Conservation (phyloP, 2,113 vertebrate genomes). For the Oostethus manadensis region DNA sequence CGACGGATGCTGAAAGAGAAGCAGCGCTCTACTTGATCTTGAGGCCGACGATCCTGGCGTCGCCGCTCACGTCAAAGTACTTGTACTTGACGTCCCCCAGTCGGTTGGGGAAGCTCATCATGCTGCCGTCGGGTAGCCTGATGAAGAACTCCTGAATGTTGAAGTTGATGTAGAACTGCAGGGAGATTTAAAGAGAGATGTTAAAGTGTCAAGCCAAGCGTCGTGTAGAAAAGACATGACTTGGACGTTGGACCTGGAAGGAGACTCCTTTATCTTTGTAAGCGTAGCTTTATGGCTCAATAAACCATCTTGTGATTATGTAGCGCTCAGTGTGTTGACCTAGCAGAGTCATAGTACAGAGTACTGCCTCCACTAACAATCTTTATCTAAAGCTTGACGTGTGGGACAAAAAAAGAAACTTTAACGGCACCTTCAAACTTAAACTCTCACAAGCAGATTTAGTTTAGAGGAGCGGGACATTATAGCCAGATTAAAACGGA, state of each 20-base stretch:
- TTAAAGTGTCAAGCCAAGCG: neutral
- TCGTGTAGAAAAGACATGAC: neutral
- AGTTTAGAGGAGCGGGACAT: no score
- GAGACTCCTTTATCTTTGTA: neutral
- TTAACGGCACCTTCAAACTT: neutral
- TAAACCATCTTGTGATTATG: conserved; percentile 2
- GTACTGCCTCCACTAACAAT: neutral
- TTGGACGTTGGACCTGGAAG: neutral
- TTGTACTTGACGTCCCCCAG: conserved; percentile 66
- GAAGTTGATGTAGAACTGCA: conserved; percentile 67
- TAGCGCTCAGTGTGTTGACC: no score
- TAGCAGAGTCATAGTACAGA: neutral
- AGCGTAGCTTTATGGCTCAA: conserved; percentile 15
- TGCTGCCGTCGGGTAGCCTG: conserved; percentile 63
- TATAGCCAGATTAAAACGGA: no score
- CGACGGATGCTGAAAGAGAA: neutral
- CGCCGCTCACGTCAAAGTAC: conserved; percentile 54
- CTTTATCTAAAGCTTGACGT: neutral
- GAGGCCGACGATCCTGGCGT: conserved; percentile 54
- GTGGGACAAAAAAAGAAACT: neutral
- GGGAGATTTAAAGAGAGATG: neutral
- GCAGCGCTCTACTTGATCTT: conserved; percentile 61
- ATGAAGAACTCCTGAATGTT: conserved; percentile 65
- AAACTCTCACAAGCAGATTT: neutral
- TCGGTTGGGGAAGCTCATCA: conserved; percentile 70